Evolutionary conservation across 2,797 vertebrate genomes (phyloP), one percentile per base, ranked within the genome.

Genomic region (Melanotaenia nigrans): DNA sequence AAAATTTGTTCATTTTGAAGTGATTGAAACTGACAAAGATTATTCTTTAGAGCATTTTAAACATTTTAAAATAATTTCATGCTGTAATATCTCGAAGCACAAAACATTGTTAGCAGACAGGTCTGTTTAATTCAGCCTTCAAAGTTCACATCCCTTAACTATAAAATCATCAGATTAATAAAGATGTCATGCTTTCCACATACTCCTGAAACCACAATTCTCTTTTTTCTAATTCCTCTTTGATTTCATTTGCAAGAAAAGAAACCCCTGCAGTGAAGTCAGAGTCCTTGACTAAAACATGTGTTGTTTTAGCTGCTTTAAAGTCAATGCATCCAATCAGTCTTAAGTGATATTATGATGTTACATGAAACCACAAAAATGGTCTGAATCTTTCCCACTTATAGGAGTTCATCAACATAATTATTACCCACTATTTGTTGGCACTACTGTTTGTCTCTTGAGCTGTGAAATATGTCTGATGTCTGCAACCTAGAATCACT

Each of bases 371-470:
- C 53, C 14, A 16, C 22, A 53, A 51, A 51, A 22, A 24, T 51
- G 10, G 20, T 13, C 45, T 47, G 9, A 66, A 53, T 32, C 36
- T 11, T 30, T 61, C 16, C n/a, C 20, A 61, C 25, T 33, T 12
- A 24, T 36, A 10, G 35, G 36, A 33, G 60, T 65, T 16, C 2
- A 47, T 40, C 25, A 8, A 55, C 35, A 25, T 25, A 49, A 28
- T 69, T 49, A 58, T 24, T 45, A 11, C 28, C 32, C 68, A 20
- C 25, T 4, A 4, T 68, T 49, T 61, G 47, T 16, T 0, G 40
- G 70, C 42, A 24, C 11, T 57, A 36, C 33, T 75, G 28, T 33
- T 33, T 13, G 40, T 68, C 28, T 40, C 42, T 25, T 47, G 6
- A 49, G 13, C 24, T 67, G 58, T 40, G 11, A 61, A 25, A 56